phyloP scores from a whole-genome alignment of 1,140 invertebrate species.

The Drosophila novamexicana region DNA sequence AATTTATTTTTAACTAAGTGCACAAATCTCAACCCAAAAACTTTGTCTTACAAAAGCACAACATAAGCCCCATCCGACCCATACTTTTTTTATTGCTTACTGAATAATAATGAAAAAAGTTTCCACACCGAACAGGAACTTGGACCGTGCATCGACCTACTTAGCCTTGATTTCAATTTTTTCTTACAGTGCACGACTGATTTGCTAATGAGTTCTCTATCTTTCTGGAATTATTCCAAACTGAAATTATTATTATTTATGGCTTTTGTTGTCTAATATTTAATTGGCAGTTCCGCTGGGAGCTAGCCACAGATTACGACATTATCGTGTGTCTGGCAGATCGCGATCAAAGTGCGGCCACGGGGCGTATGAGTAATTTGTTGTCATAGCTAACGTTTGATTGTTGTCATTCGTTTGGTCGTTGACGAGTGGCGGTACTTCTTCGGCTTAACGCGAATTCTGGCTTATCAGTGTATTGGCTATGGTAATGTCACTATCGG shows the following conservation, averaged over 20 bases:
- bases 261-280: slow-evolving; percentile 1
- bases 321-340: slow-evolving; percentile 39
- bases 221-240: neutral
- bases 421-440: slow-evolving; percentile 17
- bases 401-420: slow-evolving; percentile 6
- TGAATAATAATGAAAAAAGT: too few species aligned
- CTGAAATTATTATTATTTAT: neutral
- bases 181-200: neutral
- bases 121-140: too few species aligned
- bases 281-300: slow-evolving; percentile 39
- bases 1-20: too few species aligned
- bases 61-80: too few species aligned
- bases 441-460: slow-evolving; percentile 13
- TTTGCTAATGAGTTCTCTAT: neutral
- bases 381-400: slow-evolving; percentile 8
- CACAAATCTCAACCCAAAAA: too few species aligned
- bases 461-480: slow-evolving; percentile 53
- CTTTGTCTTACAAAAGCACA: too few species aligned
- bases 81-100: too few species aligned
- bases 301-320: neutral
- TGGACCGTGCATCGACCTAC: too few species aligned
- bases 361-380: slow-evolving; percentile 67
- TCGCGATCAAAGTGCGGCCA: slow-evolving; percentile 50
- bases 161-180: neutral
- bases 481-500: slow-evolving; percentile 68